Conservation (phyloP, 1,140 invertebrate genomes). For the Drosophila azteca region DNA sequence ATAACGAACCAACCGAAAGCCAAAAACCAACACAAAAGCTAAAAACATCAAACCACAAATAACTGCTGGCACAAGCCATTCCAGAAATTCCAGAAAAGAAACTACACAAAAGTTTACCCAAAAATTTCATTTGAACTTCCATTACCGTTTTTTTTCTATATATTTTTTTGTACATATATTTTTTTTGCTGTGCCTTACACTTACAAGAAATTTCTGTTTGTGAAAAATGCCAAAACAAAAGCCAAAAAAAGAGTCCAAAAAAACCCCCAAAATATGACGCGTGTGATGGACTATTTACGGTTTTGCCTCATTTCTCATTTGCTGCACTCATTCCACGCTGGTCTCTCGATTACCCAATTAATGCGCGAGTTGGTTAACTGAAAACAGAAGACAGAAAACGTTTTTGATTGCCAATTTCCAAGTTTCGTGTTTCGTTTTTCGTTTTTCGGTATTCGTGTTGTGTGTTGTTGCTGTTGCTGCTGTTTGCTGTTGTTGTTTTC, state of each 20-base stretch:
- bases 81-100: not conserved
- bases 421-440: conserved; percentile 6
- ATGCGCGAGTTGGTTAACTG: conserved; percentile 41
- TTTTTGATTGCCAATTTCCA: conserved; percentile 50
- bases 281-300: conserved; percentile 57
- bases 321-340: conserved; percentile 32
- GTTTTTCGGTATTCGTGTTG: not conserved
- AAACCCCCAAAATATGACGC: conserved; percentile 21
- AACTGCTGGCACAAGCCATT: not conserved
- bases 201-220: conserved; percentile 9
- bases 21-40: not conserved
- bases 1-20: not conserved
- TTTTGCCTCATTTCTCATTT: conserved; percentile 36
- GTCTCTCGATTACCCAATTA: conserved; percentile 43
- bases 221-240: conserved; percentile 17
- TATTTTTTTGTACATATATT: not conserved
- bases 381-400: conserved; percentile 18
- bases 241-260: not conserved
- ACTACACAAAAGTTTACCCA: not conserved
- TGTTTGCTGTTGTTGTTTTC: not conserved
- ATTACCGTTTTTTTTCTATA: not conserved
- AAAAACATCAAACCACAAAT: not conserved
- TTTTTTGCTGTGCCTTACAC: conserved; percentile 7
- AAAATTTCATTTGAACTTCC: conserved; percentile 1
- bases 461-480: not conserved